A percentile compares a stretch with the other conserved stretches of the same genome.
Conservation (phyloP, 2,113 vertebrate genomes). For the Oncorhynchus tshawytscha region DNA sequence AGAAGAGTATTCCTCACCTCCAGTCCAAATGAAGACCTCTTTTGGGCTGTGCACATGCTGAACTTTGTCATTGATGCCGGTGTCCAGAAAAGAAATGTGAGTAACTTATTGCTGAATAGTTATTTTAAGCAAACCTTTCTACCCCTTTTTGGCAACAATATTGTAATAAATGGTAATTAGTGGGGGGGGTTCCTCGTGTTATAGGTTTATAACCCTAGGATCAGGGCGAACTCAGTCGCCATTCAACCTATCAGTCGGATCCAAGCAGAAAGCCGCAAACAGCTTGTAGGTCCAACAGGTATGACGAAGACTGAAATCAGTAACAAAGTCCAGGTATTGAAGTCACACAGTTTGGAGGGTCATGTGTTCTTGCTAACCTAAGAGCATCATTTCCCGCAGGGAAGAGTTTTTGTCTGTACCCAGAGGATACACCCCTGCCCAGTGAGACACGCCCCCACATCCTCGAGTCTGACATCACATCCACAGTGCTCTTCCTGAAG, state of each 20-base stretch:
- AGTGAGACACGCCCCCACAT: conserved; percentile 67
- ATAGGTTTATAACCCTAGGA: conserved; percentile 90
- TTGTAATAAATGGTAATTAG: not conserved
- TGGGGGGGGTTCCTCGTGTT: not conserved
- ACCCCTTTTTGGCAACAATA: not conserved
- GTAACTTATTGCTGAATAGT: conserved; percentile 20
- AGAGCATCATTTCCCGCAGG: conserved; percentile 62
- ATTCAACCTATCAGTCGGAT: conserved; percentile 82
- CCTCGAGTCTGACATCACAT: conserved; percentile 82
- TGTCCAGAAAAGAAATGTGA: conserved; percentile 81
- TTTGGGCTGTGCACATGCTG: conserved; percentile 73
- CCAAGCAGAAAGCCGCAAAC: conserved; percentile 78
- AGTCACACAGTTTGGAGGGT: not conserved
- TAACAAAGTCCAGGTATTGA: not conserved
- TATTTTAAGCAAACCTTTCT: not conserved
- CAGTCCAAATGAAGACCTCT: conserved; percentile 77
- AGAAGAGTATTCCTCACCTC: conserved; percentile 82
- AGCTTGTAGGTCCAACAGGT: conserved; percentile 80
- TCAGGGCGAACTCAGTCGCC: conserved; percentile 81
- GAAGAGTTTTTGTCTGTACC: conserved; percentile 86
- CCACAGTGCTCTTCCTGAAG: conserved; percentile 86
- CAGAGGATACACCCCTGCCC: conserved; percentile 76
- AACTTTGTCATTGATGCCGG: conserved; percentile 84
- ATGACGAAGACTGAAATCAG: not conserved
- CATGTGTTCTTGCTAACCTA: not conserved